A percentile compares a stretch with the other conserved stretches of the same genome.
phyloP scores from a whole-genome alignment of 2,113 vertebrate species.

The Cygnus atratus region DNA sequence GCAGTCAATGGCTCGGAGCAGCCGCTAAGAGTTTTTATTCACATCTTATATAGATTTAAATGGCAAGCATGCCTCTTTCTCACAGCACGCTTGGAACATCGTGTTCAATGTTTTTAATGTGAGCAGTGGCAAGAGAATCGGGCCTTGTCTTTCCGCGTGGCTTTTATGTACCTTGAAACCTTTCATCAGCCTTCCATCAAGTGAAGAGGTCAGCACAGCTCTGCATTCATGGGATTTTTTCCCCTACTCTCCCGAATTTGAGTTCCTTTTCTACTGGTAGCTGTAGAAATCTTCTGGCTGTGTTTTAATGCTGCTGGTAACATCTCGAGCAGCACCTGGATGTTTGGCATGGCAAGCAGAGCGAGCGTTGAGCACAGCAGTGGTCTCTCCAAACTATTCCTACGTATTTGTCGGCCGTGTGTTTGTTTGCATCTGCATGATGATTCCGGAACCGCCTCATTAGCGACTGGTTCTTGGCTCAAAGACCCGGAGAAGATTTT shows the following conservation, averaged over 20 bases:
- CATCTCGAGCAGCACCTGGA: background rate
- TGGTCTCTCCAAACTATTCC: background rate
- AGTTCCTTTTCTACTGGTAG: background rate
- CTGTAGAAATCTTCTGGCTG: background rate
- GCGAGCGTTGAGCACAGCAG: background rate
- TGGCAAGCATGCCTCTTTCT: background rate
- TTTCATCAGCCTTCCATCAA: background rate
- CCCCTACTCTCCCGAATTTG: background rate
- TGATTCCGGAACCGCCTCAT: background rate
- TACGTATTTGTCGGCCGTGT: background rate
- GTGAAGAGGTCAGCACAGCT: background rate
- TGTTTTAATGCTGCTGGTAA: background rate
- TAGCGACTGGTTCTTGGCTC: background rate
- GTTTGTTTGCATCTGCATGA: background rate
- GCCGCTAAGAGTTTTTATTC: background rate
- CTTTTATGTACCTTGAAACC: background rate
- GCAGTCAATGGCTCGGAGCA: background rate
- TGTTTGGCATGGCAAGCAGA: background rate
- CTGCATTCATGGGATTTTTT: background rate
- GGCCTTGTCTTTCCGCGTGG: background rate
- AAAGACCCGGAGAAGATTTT: background rate
- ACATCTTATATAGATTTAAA: background rate
- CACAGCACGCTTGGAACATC: accelerated
- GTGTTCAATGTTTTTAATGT: accelerated
- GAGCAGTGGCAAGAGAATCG: background rate